Base-by-base conservation (phyloP, 2,888 invertebrate genomes). In the Melanophora roralis region DNA sequence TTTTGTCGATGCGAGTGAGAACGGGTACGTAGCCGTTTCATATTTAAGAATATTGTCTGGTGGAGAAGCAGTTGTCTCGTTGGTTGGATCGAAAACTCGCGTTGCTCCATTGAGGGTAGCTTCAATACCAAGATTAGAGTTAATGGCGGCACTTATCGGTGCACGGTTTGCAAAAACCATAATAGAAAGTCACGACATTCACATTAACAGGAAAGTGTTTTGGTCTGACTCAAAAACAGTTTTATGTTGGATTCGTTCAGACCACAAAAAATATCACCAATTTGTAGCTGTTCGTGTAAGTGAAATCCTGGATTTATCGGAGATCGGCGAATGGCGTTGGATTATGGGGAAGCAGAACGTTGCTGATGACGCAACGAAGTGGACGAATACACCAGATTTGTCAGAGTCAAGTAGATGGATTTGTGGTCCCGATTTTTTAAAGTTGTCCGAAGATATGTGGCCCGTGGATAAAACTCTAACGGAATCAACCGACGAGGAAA, bases 161-260 rank as follows among this genome's bases (percentile, higher is more conserved):
- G 65, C 55, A 82, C 14, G 84, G 81, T 71, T 74, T 83, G 38
- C 57, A 2, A 47, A 45, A 4, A 21, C 12, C 51, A 51, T 71
- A 1, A 0, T 19, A 3, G 3, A 71, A 38, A 27, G 4, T 32
- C 57, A 59, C 12, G 9, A 16, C 11, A n/a, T 49, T 7, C 14
- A 23, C 1, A 71, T 71, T 23, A 62, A 27, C 9, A 2, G 32
- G 16, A 73, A 40, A 32, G 16, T 57, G 16, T 73, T 57, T 14
- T 57, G 47, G 65, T 59, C 60, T 23, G 65, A 74, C 16, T 74
- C 65, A 11, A 45, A 32, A 9, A 65, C 74, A 1, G 57, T 59
- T 7, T n/a, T 75, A 3, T 57, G 62, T 23, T 69, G 55, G 69
- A 53, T 69, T 55, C 51, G 40, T 7, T 71, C 49, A 23, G 71